Evolutionary conservation across 37 sponge, comb jelly and placozoan genomes (phyloP).

Genomic region (Halisarca cf. caerulea): DNA sequence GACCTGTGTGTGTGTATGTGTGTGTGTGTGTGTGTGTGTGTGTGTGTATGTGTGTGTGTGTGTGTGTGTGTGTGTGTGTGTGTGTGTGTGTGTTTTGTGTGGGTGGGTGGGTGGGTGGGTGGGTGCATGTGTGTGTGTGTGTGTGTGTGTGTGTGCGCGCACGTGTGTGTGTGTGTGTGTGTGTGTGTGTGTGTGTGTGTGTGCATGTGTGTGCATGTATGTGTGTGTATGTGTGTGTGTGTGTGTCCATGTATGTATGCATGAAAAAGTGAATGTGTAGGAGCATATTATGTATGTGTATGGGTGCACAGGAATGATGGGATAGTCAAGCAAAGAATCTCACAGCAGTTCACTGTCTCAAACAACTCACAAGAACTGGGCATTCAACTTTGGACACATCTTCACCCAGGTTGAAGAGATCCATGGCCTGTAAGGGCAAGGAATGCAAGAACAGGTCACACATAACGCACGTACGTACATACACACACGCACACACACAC

Average conservation of each 20-base stretch:
- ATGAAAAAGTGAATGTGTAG: too few relatives aligned
- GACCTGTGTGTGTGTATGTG: constrained; percentile 34
- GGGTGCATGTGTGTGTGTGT: too few relatives aligned
- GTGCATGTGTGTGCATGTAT: background rate
- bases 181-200: too few relatives aligned
- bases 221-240: background rate
- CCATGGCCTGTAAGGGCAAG: constrained; percentile 67
- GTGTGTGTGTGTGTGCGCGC: too few relatives aligned
- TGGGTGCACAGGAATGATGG: too few relatives aligned
- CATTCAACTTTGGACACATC: constrained; percentile 55
- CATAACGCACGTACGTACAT: too few relatives aligned
- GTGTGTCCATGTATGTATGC: too few relatives aligned
- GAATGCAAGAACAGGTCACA: background rate
- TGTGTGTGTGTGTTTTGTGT: background rate
- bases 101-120: background rate
- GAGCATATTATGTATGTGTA: too few relatives aligned
- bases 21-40: background rate
- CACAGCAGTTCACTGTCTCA: too few relatives aligned
- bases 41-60: background rate
- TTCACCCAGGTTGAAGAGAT: constrained; percentile 73
- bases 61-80: background rate
- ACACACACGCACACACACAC: too few relatives aligned
- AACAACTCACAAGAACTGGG: constrained; percentile 70
- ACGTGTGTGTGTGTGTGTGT: too few relatives aligned
- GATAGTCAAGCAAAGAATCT: too few relatives aligned